Base-by-base conservation (phyloP, 2,113 vertebrate genomes). In the Notarius quadriscutis region DNA sequence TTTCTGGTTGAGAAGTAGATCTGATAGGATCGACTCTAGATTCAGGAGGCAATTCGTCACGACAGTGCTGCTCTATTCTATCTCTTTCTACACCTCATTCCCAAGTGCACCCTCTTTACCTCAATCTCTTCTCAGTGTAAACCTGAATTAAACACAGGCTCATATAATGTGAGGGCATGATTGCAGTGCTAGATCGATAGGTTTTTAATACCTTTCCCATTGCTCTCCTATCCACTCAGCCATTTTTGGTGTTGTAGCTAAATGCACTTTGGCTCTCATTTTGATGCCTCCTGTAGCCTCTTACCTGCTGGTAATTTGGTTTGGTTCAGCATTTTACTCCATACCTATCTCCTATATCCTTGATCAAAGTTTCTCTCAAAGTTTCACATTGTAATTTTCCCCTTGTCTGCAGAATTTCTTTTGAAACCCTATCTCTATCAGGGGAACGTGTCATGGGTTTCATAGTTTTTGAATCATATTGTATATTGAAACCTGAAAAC, bases 121-220 rank as follows among this genome's bases (percentile, higher is more conserved):
- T 91, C 51, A 90, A 83, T 91, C 81, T 88, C 84, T 67, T 88
- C 89, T 86, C 82, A 87, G 86, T 79, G 65, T 55, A 81, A 87
- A 72, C 71, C 90, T 91, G 93, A 94, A 93, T 94, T 94, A 95
- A 95, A 94, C 93, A 95, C 90, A 88, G 91, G 91, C 91, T 91
- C 92, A 92, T 92, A 92, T 92, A 93, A 94, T 89, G 92, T 91
- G 90, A 90, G 88, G 90, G 84, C 71, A 88, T 85, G 91, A 92
- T 91, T 90, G 91, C 92, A 75, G 79, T 53, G 90, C 79, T 89
- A 58, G 93, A 93, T 95, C 93, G 82, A 95, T 94, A 92, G 88
- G 80, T 85, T 94, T 94, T 93, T 94, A 94, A 93, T 94, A 90
- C 91, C 89, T 78, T 91, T 90, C 85, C 86, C 87, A 86, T 90